Evolutionary conservation across 2,888 invertebrate species (phyloP).

Genomic region (Mystacides longicornis): DNA sequence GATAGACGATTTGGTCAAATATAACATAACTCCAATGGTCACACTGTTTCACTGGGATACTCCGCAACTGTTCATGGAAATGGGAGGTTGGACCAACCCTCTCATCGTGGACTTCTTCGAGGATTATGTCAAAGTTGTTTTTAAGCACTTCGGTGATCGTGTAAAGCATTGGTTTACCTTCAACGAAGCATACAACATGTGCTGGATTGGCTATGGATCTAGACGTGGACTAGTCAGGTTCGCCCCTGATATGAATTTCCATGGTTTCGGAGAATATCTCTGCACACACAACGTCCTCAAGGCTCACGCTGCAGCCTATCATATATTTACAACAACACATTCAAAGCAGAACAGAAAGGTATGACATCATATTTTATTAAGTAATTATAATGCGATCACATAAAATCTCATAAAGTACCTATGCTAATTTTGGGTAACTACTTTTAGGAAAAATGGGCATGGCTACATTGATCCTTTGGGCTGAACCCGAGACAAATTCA

Average conservation of each 20-base stretch:
- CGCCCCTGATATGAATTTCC: slow-evolving; percentile 44
- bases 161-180: slow-evolving; percentile 55
- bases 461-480: slow-evolving; percentile 38
- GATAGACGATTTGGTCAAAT: slow-evolving; percentile 46
- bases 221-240: slow-evolving; percentile 42
- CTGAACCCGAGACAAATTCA: slow-evolving; percentile 35
- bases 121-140: slow-evolving; percentile 51
- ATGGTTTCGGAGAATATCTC: slow-evolving; percentile 53
- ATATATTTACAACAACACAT: slow-evolving; percentile 38
- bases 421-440: no score
- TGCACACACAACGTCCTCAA: slow-evolving; percentile 56
- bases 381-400: neutral
- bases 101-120: slow-evolving; percentile 52
- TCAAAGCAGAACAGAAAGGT: neutral
- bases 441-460: slow-evolving; percentile 40
- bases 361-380: no score
- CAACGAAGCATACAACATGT: slow-evolving; percentile 53
- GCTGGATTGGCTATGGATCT: slow-evolving; percentile 44
- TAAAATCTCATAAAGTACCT: neutral
- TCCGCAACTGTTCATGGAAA: slow-evolving; percentile 37
- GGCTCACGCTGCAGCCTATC: slow-evolving; percentile 58
- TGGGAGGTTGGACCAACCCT: slow-evolving; percentile 56
- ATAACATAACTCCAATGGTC: slow-evolving; percentile 53
- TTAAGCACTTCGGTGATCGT: slow-evolving; percentile 42
- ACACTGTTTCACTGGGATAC: slow-evolving; percentile 64